Evolutionary conservation across 2,888 invertebrate species (phyloP), one percentile per base, ranked within the genome.

Genomic region (Drosophila austrosaltans): DNA sequence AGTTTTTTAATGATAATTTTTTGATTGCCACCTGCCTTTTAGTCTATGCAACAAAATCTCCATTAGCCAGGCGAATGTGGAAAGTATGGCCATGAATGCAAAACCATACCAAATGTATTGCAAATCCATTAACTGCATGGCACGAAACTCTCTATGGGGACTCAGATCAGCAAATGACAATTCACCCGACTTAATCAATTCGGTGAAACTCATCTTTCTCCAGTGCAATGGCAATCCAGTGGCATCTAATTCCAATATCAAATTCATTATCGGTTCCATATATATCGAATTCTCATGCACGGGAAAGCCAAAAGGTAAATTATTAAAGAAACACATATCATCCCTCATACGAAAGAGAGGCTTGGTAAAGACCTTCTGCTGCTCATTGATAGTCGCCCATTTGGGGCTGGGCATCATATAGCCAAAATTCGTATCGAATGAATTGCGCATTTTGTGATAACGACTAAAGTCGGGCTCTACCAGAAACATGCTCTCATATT

Each of bases 201-300:
- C 91, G 8, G 69, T 57, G 16, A 89, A 90, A 0, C 79, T 80
- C 10, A 64, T 77, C 0, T 66, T 22, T 0, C 58, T 73, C 90
- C 91, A 91, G 39, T 79, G 71, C 0, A 36, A 48, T 0, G 67
- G 57, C 0, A 91, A 44, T 1, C 91, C 91, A 2, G 78, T 63
- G 1, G 77, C 84, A 1, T 75, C 64, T 3, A 81, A 44, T 20
- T 89, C 78, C 71, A 90, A 16, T 8, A 90, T 90, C 0, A 90
- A 62, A 1, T 62, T 59, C 7, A 81, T 64, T 8, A 91, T n/a
- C 0, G 80, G 75, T 2, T 80, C 64, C 66, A 63, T 74, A 42
- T 80, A 91, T 7, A 91, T 79, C 0, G 90, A 90, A 59, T 90
- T 91, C 53, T 89, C 88, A 0, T 87, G 78, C 1, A 91, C 42